phyloP scores from a whole-genome alignment of 2,113 vertebrate genomes.

The Neomonachus schauinslandi region DNA sequence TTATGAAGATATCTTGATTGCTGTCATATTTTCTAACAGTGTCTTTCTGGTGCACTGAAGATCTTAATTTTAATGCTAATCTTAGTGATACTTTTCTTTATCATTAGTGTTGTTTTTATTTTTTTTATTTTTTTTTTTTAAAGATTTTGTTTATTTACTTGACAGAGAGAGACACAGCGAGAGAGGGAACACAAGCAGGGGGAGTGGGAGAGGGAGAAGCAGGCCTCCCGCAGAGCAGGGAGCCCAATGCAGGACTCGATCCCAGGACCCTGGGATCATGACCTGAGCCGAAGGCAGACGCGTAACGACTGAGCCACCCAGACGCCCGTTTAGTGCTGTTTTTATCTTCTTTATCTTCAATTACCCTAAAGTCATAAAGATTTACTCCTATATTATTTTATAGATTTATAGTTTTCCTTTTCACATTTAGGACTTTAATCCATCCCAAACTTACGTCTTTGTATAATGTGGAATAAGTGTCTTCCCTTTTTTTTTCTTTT shows the following conservation, averaged over 20 bases:
- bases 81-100: background rate
- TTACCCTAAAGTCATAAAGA: background rate
- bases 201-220: too few relatives aligned
- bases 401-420: background rate
- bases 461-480: background rate
- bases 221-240: too few relatives aligned
- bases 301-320: too few relatives aligned
- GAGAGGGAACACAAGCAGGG: too few relatives aligned
- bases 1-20: background rate
- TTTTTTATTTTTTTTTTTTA: background rate
- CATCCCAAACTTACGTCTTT: background rate
- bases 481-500: background rate
- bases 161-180: too few relatives aligned
- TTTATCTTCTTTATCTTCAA: background rate
- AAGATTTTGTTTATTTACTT: too few relatives aligned
- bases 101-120: background rate
- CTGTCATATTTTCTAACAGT: background rate
- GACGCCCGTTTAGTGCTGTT: background rate
- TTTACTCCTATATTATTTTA: background rate
- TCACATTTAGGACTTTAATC: background rate
- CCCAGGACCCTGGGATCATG: too few relatives aligned
- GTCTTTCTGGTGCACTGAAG: background rate
- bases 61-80: conserved; percentile 11
- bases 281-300: too few relatives aligned
- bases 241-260: too few relatives aligned